Evolutionary conservation across 2,797 vertebrate species (phyloP), one percentile per base, ranked within the genome.

Genomic region (Otolemur crassicaudatus): DNA sequence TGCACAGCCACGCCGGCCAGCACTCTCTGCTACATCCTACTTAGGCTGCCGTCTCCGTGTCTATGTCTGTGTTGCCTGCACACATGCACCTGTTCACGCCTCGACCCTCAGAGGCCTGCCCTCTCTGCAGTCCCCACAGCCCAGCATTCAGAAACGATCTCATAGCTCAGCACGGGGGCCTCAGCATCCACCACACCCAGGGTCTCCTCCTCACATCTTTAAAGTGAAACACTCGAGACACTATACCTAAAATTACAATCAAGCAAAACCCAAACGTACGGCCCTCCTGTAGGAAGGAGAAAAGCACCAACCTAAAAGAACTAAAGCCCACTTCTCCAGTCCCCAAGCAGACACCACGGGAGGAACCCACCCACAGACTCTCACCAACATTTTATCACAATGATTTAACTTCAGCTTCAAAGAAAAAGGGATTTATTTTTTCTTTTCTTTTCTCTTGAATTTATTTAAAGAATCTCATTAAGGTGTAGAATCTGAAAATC

Each of bases 401-500:
- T 3, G 43, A 90, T 56, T 87, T 94, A 79, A 11, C 29, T 37
- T 70, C 0, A 65, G 8, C 77, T 81, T 80, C 86, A 91, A 70
- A 96, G 49, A 80, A 86, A 79, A 93, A 40, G 70, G 1, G n/a
- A 3, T 14, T 37, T 53, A 40, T 76, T 90, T 81, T 76, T 69
- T 20, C 34, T 79, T 60, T 31, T 34, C 22, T 85, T 80, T 92
- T 46, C 37, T 25, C 77, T 70, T 60, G 27, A 69, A 82, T 53
- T 90, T 88, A 92, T 85, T 49, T 92, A 63, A 81, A 95, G 75
- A 79, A 63, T 53, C 83, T 94, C 83, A 73, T 91, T 95, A 63
- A 90, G 34, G 93, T 60, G 16, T 11, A 94, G 61, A 97, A 96
- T 22, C 53, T 91, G 86, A 83, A 97, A 95, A 96, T 84, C 58